Percentiles rank a stretch among this genome's conserved stretches.
These are phyloP conservation scores for Rutpela maculata DNA, from an alignment of 2,888 invertebrate genomes.

Conservation along the genomic window DNA sequence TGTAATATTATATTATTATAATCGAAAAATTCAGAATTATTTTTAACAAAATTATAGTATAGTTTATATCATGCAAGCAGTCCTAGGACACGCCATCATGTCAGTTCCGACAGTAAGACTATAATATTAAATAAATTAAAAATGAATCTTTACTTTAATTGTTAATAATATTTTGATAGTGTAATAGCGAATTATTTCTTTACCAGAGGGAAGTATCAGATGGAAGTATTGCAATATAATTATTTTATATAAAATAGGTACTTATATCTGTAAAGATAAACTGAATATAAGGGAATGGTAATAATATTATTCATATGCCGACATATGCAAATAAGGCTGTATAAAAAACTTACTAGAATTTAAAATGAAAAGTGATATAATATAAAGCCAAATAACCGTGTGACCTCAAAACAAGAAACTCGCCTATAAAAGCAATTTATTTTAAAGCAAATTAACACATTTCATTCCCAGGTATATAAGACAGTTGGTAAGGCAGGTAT, in stretches of 20 bases:
- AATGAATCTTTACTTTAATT: no score
- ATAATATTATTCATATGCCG: conserved; percentile 15
- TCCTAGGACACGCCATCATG: no score
- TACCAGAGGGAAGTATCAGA: no score
- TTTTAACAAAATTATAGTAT: no score
- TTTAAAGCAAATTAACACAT: conserved; percentile 59
- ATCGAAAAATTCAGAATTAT: no score
- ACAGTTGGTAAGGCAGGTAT: conserved; percentile 41
- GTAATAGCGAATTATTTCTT: neutral
- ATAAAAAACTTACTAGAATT: conserved; percentile 11
- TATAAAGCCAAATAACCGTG: conserved; percentile 45
- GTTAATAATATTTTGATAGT: no score
- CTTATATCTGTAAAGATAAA: neutral
- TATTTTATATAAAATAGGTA: neutral
- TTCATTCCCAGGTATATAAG: conserved; percentile 58
- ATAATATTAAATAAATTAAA: no score
- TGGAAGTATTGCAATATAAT: neutral
- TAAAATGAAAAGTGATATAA: conserved; percentile 27
- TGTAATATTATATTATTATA: no score
- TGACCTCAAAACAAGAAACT: conserved; percentile 56
- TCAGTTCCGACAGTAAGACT: no score
- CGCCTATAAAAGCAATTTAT: conserved; percentile 55
- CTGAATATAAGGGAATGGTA: neutral
- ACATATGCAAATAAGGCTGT: neutral
- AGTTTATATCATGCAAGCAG: no score